Evolutionary conservation across 2,888 invertebrate genomes (phyloP), one percentile per base, ranked within the genome.

Genomic region (Perdita meconis): DNA sequence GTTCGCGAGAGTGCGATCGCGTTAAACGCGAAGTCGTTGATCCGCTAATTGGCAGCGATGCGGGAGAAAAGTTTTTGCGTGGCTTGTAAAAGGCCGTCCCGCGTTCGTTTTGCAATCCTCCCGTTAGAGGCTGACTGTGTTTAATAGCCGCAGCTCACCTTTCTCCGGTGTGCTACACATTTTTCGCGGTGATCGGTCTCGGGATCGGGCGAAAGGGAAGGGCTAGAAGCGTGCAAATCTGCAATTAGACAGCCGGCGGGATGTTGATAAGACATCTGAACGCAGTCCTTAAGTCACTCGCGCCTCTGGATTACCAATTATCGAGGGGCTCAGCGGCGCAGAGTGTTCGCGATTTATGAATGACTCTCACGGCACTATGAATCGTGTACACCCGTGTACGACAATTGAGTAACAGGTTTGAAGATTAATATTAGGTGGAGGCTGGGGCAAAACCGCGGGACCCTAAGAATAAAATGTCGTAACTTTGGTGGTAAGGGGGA

Each of bases 131-230:
- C 76, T 60, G 73, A 72, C 51, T 63, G 66, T 57, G 64, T 64
- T 64, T 69, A 83, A 76, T 42, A 64, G 67, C 70, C 72, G 63
- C 70, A 68, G 71, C 73, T 83, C 78, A 83, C 86, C 85, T 85
- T 85, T 85, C 85, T 85, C 85, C 84, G 63, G 76, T 74, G 75
- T 81, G 84, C 80, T 76, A 70, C 74, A 65, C 59, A 84, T 84
- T 84, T 86, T 84, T 84, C 65, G 65, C 66, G 53, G 67, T 13
- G 73, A 70, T 73, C 70, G 65, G 80, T 81, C 85, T 78, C 83
- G 80, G 78, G 85, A 77, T 71, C 67, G 42, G 69, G 67, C n/a
- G 78, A 84, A 84, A 84, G 84, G 70, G 85, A 85, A 84, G 69
- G 78, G 82, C 59, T 53, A 38, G 70, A 60, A 30, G 75, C 69